Evolutionary conservation across 2,888 invertebrate species (phyloP).

Genomic region (Sinhomidia bicolor): DNA sequence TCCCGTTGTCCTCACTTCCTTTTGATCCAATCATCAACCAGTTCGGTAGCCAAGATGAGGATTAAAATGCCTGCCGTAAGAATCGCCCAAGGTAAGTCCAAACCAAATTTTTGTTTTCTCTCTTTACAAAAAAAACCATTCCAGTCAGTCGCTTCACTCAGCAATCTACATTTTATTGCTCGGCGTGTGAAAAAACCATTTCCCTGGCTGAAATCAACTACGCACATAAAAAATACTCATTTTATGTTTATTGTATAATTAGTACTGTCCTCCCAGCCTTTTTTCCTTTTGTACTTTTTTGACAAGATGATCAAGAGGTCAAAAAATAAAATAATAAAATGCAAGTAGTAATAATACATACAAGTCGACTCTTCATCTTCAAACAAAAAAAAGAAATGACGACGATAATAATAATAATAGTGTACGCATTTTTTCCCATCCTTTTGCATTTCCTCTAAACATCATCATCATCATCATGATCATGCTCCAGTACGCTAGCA

Average conservation of each 20-base stretch:
- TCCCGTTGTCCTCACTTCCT: slow-evolving; percentile 71
- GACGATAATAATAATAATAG: neutral
- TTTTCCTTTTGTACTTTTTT: neutral
- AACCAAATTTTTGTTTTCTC: neutral
- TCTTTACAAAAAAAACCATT: neutral
- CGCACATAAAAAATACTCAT: neutral
- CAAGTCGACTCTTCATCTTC: neutral
- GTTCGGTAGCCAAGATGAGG: slow-evolving; percentile 89
- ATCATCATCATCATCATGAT: neutral
- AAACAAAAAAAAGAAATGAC: neutral
- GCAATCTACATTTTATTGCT: too few relatives aligned
- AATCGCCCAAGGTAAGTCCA: slow-evolving; percentile 94
- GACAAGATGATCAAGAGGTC: slow-evolving; percentile 39
- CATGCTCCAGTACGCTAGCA: neutral
- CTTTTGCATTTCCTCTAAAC: too few relatives aligned
- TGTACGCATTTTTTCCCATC: slow-evolving; percentile 34
- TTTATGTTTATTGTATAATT: slow-evolving; percentile 32
- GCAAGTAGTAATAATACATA: neutral
- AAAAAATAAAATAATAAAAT: neutral
- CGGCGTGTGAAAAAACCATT: slow-evolving; percentile 48
- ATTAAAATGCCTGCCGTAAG: slow-evolving; percentile 98
- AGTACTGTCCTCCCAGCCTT: neutral
- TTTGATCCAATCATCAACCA: slow-evolving; percentile 33
- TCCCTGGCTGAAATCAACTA: neutral
- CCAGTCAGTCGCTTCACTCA: slow-evolving; percentile 36